A percentile compares a stretch with the other conserved stretches of the same genome.
phyloP scores from a whole-genome alignment of 1,140 invertebrate species.

The Adoxophyes honmai region DNA sequence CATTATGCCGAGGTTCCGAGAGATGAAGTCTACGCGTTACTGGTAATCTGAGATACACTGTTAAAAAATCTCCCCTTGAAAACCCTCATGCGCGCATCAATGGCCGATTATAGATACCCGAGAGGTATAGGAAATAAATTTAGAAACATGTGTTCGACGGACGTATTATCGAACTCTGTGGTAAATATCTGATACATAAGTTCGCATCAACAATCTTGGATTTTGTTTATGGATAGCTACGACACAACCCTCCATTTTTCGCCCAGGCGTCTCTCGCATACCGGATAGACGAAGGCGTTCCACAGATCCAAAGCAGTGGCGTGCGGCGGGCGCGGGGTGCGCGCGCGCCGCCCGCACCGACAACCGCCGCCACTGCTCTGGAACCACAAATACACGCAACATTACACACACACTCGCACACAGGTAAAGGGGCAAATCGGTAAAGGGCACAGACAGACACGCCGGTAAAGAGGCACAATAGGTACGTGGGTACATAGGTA shows the following conservation, averaged over 20 bases:
- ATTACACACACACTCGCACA: conserved; percentile 40
- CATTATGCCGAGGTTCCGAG: too few species aligned
- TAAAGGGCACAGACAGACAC: neutral
- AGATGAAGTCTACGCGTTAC: too few species aligned
- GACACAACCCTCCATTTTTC: conserved; percentile 20
- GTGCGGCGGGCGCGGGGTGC: conserved; percentile 72
- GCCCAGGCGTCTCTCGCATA: conserved; percentile 72
- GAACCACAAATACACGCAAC: conserved; percentile 74
- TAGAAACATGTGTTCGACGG: too few species aligned
- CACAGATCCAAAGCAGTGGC: conserved; percentile 78
- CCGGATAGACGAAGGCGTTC: conserved; percentile 78
- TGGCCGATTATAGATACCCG: too few species aligned
- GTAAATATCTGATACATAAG: too few species aligned
- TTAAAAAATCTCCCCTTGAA: too few species aligned
- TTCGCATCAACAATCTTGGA: too few species aligned
- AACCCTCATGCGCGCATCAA: too few species aligned
- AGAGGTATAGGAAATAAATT: too few species aligned
- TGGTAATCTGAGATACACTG: too few species aligned
- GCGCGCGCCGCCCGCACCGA: conserved; percentile 72
- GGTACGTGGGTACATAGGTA: neutral
- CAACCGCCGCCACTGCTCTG: conserved; percentile 78
- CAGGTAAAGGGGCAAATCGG: neutral
- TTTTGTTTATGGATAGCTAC: neutral
- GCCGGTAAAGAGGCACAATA: neutral
- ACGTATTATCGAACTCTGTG: too few species aligned